phyloP scores from a whole-genome alignment of 2,113 vertebrate genomes.

The Melanerpes formicivorus region DNA sequence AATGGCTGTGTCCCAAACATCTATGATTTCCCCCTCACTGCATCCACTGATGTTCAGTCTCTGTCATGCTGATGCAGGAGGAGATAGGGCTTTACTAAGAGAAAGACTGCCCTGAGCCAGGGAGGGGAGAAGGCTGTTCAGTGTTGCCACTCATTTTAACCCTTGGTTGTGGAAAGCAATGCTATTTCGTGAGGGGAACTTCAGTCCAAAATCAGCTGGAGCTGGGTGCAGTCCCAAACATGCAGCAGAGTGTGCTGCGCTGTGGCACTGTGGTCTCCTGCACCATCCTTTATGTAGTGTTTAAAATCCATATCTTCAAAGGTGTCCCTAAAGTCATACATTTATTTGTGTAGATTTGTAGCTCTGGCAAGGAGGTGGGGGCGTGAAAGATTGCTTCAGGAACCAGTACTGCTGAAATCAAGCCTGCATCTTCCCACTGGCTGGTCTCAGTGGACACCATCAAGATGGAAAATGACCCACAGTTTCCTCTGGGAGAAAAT shows the following conservation, averaged over 20 bases:
- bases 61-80: neutral
- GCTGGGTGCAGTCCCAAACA: neutral
- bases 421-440: neutral
- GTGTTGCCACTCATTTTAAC: neutral
- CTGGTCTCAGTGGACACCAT: neutral
- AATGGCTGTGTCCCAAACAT: neutral
- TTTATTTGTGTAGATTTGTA: accelerated
- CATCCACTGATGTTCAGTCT: neutral
- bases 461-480: neutral
- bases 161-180: neutral
- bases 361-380: neutral
- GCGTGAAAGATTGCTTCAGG: neutral
- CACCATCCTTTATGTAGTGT: neutral
- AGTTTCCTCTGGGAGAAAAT: neutral
- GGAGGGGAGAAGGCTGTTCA: neutral
- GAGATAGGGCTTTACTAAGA: neutral
- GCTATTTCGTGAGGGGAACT: neutral
- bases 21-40: neutral
- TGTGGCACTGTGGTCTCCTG: neutral
- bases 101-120: neutral
- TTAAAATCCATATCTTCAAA: neutral
- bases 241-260: neutral
- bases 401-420: neutral
- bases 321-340: neutral
- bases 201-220: neutral